Evolutionary conservation across 37 sponge, comb jelly and placozoan species (phyloP).

Genomic region (Chondrosia reniformis): DNA sequence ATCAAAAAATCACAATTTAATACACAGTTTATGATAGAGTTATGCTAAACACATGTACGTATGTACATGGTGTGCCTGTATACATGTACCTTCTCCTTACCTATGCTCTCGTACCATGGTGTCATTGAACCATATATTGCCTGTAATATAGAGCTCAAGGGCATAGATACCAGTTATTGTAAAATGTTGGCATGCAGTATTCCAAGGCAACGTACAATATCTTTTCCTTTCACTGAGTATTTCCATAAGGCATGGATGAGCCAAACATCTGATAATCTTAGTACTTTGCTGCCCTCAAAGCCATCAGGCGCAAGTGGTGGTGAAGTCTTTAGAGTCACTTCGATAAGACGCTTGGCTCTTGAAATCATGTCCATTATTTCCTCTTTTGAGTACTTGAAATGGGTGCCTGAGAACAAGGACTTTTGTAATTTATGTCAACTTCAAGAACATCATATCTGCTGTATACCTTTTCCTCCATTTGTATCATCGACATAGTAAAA

Average conservation of each 20-base stretch:
- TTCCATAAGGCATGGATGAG: conserved; percentile 54
- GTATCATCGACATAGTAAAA: conserved; percentile 79
- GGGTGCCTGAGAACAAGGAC: conserved; percentile 68
- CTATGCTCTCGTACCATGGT: conserved; percentile 58
- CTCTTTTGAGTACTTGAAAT: conserved; percentile 50
- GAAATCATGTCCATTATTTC: conserved; percentile 41
- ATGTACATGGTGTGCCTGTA: neutral
- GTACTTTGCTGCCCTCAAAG: conserved; percentile 28
- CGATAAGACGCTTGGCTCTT: conserved; percentile 17
- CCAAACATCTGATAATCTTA: conserved; percentile 51
- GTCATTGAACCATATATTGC: conserved; percentile 64
- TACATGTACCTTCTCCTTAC: neutral
- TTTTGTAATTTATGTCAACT: too few relatives aligned
- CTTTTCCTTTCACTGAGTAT: conserved; percentile 23
- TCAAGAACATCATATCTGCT: neutral
- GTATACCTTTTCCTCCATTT: conserved; percentile 59
- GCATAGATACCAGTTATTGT: neutral
- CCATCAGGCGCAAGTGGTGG: conserved; percentile 22
- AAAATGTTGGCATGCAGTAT: neutral
- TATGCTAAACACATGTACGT: neutral
- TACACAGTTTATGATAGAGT: too few relatives aligned
- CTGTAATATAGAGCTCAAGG: neutral
- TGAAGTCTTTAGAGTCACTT: neutral
- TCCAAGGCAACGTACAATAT: conserved; percentile 33
- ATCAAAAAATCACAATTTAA: too few relatives aligned